These are phyloP conservation scores for Chrysochloris asiatica DNA, from an alignment of 2,113 vertebrate species.

Conservation along the genomic window DNA sequence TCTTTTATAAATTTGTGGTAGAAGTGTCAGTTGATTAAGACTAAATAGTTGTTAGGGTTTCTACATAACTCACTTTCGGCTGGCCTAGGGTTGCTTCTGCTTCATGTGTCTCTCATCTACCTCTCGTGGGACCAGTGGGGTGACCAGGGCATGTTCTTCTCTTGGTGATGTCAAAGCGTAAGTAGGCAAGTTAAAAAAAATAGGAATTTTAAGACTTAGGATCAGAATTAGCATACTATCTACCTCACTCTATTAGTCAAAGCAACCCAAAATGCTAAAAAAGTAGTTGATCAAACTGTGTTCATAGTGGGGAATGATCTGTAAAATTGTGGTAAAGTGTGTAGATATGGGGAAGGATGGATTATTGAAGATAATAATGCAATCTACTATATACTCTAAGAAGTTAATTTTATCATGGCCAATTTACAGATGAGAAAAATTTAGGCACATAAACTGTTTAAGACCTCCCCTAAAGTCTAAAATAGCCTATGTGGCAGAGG, in stretches of 20 bases:
- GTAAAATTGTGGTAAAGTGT: not conserved
- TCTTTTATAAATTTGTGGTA: not conserved
- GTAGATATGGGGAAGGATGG: not conserved
- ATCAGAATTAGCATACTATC: not conserved
- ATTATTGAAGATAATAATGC: not conserved
- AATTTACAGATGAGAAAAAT: not conserved
- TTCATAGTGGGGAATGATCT: not conserved
- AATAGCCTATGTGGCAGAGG: not conserved
- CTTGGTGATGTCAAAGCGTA: not conserved
- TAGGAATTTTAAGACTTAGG: not conserved
- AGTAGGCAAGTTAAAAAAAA: not conserved
- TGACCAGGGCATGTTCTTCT: not conserved
- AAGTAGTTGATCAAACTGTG: fast-evolving
- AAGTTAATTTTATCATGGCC: not conserved
- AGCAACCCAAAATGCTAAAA: not conserved
- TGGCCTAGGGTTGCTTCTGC: not conserved
- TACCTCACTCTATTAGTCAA: not conserved
- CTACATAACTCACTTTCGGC: not conserved
- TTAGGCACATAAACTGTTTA: not conserved
- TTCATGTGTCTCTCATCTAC: not conserved
- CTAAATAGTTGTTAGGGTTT: not conserved
- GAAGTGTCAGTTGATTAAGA: not conserved
- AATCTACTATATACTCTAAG: not conserved
- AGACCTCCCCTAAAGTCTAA: not conserved
- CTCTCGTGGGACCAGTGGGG: not conserved